Base-by-base conservation (phyloP, 1,140 invertebrate genomes). In the Carposina sasakii region DNA sequence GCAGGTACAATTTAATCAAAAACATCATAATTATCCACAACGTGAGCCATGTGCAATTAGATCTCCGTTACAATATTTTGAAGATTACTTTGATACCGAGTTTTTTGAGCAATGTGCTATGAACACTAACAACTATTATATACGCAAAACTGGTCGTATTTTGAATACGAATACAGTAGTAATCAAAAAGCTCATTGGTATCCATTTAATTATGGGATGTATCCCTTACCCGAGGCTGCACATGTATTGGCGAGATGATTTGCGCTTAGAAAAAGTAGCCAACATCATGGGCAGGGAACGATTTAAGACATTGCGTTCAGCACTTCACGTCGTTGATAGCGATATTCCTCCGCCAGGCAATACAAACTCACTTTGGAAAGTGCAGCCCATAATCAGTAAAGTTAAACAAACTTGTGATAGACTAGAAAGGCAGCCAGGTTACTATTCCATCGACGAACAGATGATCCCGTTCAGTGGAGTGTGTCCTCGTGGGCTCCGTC, bases 181-280 rank as follows among this genome's bases (percentile, higher is more conserved):
- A 43, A 54, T 54, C 28, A 34, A 20, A 36, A 54, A 54, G 37
- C 21, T 54, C 17, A 21, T 49, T 20, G 52, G 47, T 19, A 16
- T 54, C 15, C 48, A 51, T 17, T 28, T 54, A 15, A 34, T 60
- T 12, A 57, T 63, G 48, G 60, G 59, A 12, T 56, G 49, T 19
- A 47, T 61, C 22, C 43, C 48, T 22, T 59, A 54, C 22, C 61
- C 54, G 20, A 44, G 54, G 40, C 3, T 57, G 10, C 40, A 42
- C 10, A 52, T 57, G 56, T 66, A 63, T 42, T 63, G 63, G 60
- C 33, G 49, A 23, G 13, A 22, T 44, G 50, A 49, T 19, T 50
- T 39, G 5, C 46, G 44, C 24, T 47, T 55, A 28, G 49, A 26
- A 9, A n/a, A 53, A 37, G 48, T 60, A 9, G 30, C 24, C 9